Evolutionary conservation across 35 echinoderm and acorn worm genomes (phyloP).

Genomic region (Ophioderma brevispina): DNA sequence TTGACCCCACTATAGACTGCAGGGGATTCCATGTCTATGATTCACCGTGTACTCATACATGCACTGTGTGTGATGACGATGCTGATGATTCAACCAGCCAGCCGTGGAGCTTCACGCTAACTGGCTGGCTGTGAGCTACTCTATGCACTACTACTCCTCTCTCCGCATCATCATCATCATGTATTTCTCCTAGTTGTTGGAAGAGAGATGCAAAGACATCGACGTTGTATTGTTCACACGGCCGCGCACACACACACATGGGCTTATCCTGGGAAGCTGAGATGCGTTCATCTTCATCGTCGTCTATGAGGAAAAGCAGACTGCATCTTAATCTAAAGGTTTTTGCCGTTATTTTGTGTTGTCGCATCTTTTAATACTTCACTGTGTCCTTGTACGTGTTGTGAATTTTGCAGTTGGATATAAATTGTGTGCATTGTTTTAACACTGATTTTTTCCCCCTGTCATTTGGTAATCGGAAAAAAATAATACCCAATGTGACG

Average conservation of each 20-base stretch:
- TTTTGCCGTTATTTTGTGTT: neutral
- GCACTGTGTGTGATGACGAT: neutral
- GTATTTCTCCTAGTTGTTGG: neutral
- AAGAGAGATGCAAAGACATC: neutral
- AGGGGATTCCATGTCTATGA: constrained; percentile 1
- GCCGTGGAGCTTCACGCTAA: too few relatives aligned
- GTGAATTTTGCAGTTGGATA: too few relatives aligned
- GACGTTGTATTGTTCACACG: neutral
- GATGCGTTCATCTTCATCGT: neutral
- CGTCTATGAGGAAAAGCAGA: neutral
- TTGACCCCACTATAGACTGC: neutral
- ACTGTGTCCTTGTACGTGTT: too few relatives aligned
- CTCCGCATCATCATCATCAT: neutral
- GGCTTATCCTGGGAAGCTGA: neutral
- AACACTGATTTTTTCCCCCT: too few relatives aligned
- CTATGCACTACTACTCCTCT: too few relatives aligned
- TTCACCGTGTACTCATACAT: neutral
- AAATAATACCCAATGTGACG: too few relatives aligned
- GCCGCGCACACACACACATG: neutral
- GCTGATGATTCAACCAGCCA: constrained; percentile 8
- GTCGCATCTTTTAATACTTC: neutral
- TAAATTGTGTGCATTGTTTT: too few relatives aligned
- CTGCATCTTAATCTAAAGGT: constrained; percentile 2
- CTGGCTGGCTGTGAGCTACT: too few relatives aligned
- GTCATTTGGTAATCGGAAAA: too few relatives aligned